Base-by-base conservation (phyloP, 2,888 invertebrate genomes). In the Ecdyonurus torrentis region DNA sequence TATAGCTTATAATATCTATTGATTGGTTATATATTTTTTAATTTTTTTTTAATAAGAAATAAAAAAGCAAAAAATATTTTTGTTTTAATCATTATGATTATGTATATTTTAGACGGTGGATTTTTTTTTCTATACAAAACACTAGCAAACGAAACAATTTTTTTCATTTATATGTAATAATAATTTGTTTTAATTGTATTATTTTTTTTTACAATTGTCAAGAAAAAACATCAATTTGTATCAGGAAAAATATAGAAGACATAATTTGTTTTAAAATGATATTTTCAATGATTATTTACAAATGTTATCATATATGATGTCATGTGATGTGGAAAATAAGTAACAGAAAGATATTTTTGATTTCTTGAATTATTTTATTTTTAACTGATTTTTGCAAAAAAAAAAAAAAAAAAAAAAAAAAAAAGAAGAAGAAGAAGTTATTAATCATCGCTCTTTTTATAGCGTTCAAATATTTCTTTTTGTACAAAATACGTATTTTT, bases 51-150 rank as follows among this genome's bases (percentile, higher is more conserved):
- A 10, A 37, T 37, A 37, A 37, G 37, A 37, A 37, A 37, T 37
- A 37, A 37, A 37, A 37, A 37, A 37, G 5, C 37, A 37, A 37
- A 37, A 18, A 55, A 10, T 7, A 10, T 50, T 50, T 18, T 50
- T 50, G 7, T 55, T 55, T 55, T 18, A 55, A 55, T 55, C 22
- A 22, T 55, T 20, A 55, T 55, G 55, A 55, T 55, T 55, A 55
- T 55, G 55, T 55, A 55, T 55, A 55, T 55, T 55, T n/a, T 55
- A 55, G 55, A 55, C 55, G 55, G 55, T 55, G 22, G 55, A 55
- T 55, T 55, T 55, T 50, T n/a, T n/a, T 50, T 55, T 55, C 55
- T 55, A 55, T 55, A 55, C 55, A 55, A 55, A 55, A 55, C 55
- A 55, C 55, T 55, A 55, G 55, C 55, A 55, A 55, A 55, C 55